Evolutionary conservation across 2,797 vertebrate species (phyloP).

Genomic region (Artibeus lituratus): DNA sequence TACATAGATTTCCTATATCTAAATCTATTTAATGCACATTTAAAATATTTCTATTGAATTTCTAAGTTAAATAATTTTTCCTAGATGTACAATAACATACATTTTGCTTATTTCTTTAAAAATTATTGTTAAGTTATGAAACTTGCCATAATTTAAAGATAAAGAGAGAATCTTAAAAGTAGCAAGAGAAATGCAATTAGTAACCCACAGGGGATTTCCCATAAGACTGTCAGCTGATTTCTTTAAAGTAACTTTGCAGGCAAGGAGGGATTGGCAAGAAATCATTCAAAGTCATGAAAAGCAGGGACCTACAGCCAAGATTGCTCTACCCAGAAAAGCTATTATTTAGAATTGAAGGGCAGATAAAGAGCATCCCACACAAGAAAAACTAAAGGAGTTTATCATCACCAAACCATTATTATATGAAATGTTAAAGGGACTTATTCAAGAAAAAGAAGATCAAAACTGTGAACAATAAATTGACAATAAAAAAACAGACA

Average conservation of each 20-base stretch:
- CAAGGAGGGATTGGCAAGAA: not conserved
- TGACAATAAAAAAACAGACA: not conserved
- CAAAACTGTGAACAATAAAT: not conserved
- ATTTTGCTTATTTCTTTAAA: not conserved
- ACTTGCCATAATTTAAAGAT: not conserved
- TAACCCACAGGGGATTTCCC: not conserved
- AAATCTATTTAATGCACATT: not conserved
- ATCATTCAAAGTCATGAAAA: not conserved
- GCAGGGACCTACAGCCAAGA: not conserved
- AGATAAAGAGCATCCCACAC: not conserved
- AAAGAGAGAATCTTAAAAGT: not conserved
- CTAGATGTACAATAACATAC: not conserved
- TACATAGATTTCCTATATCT: not conserved
- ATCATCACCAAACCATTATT: not conserved
- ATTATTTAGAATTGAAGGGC: not conserved
- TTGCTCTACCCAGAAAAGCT: not conserved
- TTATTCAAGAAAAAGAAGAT: not conserved
- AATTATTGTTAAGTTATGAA: not conserved
- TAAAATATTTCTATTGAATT: not conserved
- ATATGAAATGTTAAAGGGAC: not conserved
- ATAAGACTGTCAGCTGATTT: not conserved
- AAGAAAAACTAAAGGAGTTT: not conserved
- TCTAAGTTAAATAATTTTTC: not conserved
- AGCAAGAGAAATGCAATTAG: not conserved
- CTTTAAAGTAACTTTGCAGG: not conserved